Evolutionary conservation across 2,113 vertebrate species (phyloP).

Genomic region (Acanthochromis polyacanthus): DNA sequence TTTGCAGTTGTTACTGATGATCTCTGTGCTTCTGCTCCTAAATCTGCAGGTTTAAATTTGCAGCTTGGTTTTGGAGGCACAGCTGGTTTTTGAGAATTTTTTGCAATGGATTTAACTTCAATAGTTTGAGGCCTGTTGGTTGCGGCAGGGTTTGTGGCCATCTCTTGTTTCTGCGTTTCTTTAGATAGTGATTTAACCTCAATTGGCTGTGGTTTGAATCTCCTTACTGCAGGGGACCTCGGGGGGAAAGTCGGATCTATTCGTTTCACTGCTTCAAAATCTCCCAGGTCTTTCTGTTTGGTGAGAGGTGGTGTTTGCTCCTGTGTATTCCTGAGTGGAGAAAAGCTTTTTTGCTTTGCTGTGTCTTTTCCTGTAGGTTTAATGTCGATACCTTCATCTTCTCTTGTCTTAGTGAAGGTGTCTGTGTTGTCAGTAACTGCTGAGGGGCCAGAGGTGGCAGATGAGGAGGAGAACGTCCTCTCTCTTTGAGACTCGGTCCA

Average conservation of each 20-base stretch:
- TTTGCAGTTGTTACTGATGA: constrained; percentile 48
- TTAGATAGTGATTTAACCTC: constrained; percentile 79
- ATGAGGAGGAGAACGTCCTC: constrained; percentile 66
- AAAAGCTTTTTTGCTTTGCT: constrained; percentile 36
- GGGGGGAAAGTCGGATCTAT: constrained; percentile 74
- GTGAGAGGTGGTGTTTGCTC: constrained; percentile 43
- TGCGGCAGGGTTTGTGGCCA: constrained; percentile 28
- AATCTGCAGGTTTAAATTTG: constrained; percentile 81
- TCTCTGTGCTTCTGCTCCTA: constrained; percentile 69
- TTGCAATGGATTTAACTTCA: constrained; percentile 84
- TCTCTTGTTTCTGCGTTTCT: constrained; percentile 68
- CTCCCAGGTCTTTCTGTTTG: constrained; percentile 54
- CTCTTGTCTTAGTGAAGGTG: constrained; percentile 36
- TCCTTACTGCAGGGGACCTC: constrained; percentile 70
- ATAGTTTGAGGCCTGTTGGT: constrained; percentile 76
- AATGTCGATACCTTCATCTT: constrained; percentile 23
- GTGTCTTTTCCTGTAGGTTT: constrained; percentile 54
- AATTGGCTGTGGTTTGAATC: constrained; percentile 74
- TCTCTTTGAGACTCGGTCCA: constrained; percentile 59
- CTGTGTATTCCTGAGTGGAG: constrained; percentile 7
- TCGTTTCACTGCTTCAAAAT: constrained; percentile 77
- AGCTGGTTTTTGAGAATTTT: constrained; percentile 77
- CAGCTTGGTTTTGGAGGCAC: constrained; percentile 82
- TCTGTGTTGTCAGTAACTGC: constrained; percentile 39
- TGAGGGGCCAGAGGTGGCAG: constrained; percentile 38